Percentiles rank a stretch among this genome's conserved stretches.
Evolutionary conservation across 2,888 invertebrate genomes (phyloP).

Genomic region (Morpho achilles): DNA sequence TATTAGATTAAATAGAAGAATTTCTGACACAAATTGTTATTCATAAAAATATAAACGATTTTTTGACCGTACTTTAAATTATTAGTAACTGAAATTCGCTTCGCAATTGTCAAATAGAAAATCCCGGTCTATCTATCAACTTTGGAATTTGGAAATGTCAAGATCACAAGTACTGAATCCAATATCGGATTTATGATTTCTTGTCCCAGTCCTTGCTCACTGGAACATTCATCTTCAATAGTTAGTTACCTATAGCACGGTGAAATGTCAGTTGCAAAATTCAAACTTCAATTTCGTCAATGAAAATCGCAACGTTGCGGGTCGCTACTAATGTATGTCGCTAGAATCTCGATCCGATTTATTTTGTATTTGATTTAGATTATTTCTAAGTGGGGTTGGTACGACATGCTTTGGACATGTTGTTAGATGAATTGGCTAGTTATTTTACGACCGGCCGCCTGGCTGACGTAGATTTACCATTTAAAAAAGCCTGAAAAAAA

Average conservation of each 20-base stretch:
- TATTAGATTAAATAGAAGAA: no score
- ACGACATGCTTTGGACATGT: no score
- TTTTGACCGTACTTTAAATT: no score
- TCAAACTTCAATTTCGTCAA: constrained; percentile 29
- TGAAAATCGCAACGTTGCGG: constrained; percentile 21
- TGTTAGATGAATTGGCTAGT: no score
- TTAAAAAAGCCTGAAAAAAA: no score
- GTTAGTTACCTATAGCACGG: neutral
- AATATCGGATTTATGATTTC: neutral
- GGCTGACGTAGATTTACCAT: no score
- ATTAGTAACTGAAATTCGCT: no score
- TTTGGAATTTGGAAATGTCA: neutral
- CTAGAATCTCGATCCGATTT: neutral
- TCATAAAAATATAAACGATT: no score
- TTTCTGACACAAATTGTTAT: no score
- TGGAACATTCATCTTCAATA: constrained; percentile 19
- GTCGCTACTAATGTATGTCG: constrained; percentile 13
- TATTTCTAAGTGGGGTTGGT: no score
- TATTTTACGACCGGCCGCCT: no score
- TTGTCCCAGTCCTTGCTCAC: neutral
- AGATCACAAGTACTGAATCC: neutral
- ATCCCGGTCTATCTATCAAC: neutral
- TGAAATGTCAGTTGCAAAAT: constrained; percentile 25
- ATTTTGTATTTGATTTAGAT: neutral
- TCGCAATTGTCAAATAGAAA: no score